A percentile compares a stretch with the other conserved stretches of the same genome.
Conservation (phyloP, 1,140 invertebrate genomes). For the Drosophila orosa region DNA sequence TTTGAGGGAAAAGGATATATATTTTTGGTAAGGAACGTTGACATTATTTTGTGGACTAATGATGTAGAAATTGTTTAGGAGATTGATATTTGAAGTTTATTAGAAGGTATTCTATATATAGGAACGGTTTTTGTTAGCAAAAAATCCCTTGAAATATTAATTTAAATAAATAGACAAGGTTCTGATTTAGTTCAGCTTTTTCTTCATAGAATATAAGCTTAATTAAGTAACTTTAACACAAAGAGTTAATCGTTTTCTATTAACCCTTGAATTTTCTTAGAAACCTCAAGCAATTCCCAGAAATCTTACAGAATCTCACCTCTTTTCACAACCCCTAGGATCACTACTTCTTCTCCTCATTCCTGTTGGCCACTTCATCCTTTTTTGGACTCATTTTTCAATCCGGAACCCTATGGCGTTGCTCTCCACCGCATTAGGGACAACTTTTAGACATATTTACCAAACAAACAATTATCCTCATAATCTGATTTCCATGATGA, state of each 20-base stretch:
- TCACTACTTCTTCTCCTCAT: too few relatives aligned
- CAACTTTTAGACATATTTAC: conserved; percentile 58
- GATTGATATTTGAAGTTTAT: not conserved
- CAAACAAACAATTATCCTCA: conserved; percentile 54
- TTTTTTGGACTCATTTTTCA: not conserved
- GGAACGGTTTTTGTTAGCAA: not conserved
- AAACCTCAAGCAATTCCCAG: not conserved
- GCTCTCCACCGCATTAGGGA: conserved; percentile 29
- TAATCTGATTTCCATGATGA: conserved; percentile 39
- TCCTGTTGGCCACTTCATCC: not conserved
- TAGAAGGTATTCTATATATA: not conserved
- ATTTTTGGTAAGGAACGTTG: conserved; percentile 20
- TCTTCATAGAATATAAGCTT: not conserved
- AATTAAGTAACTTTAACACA: not conserved
- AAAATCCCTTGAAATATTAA: not conserved
- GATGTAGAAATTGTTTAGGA: not conserved
- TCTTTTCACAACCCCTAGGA: not conserved
- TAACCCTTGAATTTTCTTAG: not conserved
- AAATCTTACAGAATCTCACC: not conserved
- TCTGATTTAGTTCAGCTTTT: not conserved
- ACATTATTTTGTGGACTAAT: conserved; percentile 17
- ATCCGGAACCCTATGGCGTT: conserved; percentile 20
- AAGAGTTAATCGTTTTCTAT: too few relatives aligned
- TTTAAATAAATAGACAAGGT: not conserved
- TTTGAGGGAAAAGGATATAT: conserved; percentile 7